These are phyloP conservation scores for Chrosomus eos DNA, from an alignment of 2,797 vertebrate genomes.

Conservation along the genomic window DNA sequence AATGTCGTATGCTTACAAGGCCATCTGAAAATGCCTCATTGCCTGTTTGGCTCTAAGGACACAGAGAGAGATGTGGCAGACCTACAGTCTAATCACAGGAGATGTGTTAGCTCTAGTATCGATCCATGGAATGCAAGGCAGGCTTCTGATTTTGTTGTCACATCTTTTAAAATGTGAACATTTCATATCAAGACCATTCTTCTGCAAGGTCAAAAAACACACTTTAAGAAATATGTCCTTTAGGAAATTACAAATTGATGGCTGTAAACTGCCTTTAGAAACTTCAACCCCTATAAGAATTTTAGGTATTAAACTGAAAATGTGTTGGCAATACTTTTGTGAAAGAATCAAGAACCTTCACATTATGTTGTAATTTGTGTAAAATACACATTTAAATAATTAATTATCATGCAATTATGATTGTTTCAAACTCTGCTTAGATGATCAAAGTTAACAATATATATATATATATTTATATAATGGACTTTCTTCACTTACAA, in stretches of 20 bases:
- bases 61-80: conserved; percentile 62
- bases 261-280: not conserved
- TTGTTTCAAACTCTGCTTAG: not conserved
- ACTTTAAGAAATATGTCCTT: conserved; percentile 27
- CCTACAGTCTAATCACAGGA: conserved; percentile 69
- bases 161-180: conserved; percentile 64
- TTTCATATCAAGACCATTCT: conserved; percentile 46
- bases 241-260: not conserved
- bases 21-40: conserved; percentile 26
- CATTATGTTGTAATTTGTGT: not conserved
- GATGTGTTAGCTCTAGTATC: conserved; percentile 67
- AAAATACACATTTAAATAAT: not conserved
- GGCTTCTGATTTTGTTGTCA: conserved; percentile 50
- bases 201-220: conserved; percentile 23
- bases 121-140: conserved; percentile 64
- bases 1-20: conserved; percentile 37
- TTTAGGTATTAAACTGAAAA: not conserved
- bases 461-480: not conserved
- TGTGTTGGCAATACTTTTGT: not conserved
- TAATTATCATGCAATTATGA: not conserved
- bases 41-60: conserved; percentile 38
- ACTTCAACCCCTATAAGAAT: not conserved
- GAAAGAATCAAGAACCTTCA: not conserved
- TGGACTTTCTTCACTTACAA: not conserved
- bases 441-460: not conserved